Conservation (phyloP, 2,113 vertebrate species). For the Melanerpes aurifrons region DNA sequence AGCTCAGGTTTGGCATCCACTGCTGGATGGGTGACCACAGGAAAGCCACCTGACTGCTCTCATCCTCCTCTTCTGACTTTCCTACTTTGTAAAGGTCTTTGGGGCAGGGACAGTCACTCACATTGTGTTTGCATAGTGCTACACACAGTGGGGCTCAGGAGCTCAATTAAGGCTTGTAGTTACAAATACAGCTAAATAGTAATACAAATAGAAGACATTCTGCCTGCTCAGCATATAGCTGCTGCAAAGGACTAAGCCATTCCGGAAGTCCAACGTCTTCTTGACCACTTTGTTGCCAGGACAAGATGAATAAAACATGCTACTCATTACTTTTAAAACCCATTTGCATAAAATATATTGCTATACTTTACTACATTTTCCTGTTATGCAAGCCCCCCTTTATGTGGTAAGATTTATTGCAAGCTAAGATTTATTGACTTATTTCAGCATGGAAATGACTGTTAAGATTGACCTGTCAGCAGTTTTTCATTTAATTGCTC, state of each 20-base stretch:
- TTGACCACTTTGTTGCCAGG: conserved; percentile 59
- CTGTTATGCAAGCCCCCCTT: conserved; percentile 59
- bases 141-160: conserved; percentile 28
- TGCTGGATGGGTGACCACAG: background rate
- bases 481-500: conserved; percentile 71
- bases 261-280: conserved; percentile 55
- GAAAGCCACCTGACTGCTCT: background rate
- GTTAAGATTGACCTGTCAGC: conserved; percentile 67
- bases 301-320: conserved; percentile 67
- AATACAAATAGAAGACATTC: conserved; percentile 56
- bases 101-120: conserved; percentile 20
- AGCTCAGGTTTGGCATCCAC: background rate
- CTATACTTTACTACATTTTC: conserved; percentile 60
- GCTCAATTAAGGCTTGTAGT: conserved; percentile 33
- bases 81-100: conserved; percentile 22
- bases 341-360: conserved; percentile 73
- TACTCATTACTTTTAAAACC: conserved; percentile 51
- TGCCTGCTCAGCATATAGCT: conserved; percentile 45
- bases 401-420: conserved; percentile 57
- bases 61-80: background rate
- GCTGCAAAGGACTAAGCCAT: conserved; percentile 46
- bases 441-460: conserved; percentile 62
- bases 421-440: conserved; percentile 68
- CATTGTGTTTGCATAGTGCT: background rate
- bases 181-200: conserved; percentile 59